Evolutionary conservation across 2,888 invertebrate species (phyloP).

Genomic region (Protodeltote pygarga): DNA sequence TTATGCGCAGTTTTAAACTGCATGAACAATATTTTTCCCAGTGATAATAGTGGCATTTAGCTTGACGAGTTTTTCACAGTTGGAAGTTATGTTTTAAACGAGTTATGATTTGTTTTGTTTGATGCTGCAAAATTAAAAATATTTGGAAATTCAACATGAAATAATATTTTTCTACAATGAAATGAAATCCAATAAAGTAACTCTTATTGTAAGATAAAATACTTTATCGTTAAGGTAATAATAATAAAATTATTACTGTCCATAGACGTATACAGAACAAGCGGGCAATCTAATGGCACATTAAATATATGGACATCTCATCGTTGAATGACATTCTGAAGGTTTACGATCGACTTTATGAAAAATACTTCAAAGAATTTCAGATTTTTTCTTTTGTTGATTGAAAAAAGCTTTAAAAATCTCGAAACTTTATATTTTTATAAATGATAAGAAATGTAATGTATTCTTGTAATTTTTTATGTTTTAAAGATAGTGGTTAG

Average conservation of each 20-base stretch:
- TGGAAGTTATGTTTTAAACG: constrained; percentile 10
- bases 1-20: constrained; percentile 15
- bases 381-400: constrained; percentile 9
- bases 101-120: constrained; percentile 10
- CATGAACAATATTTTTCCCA: constrained; percentile 15
- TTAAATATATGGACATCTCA: constrained; percentile 73
- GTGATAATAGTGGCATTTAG: constrained; percentile 25
- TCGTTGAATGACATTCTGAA: constrained; percentile 64
- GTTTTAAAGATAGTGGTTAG: too few species aligned
- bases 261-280: constrained; percentile 64
- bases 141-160: constrained; percentile 6
- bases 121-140: not conserved
- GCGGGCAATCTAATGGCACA: constrained; percentile 67
- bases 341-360: constrained; percentile 61
- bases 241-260: constrained; percentile 68
- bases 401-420: too few species aligned
- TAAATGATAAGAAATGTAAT: too few species aligned
- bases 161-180: constrained; percentile 2
- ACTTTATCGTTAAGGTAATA: constrained; percentile 64
- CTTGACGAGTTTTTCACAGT: constrained; percentile 26
- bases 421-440: too few species aligned
- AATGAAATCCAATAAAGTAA: constrained; percentile 41
- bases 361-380: constrained; percentile 39
- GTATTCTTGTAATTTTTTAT: too few species aligned
- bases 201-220: constrained; percentile 56